These are phyloP conservation scores for Druon quercuslanigerum DNA, from an alignment of 1,140 invertebrate species.

Conservation along the genomic window DNA sequence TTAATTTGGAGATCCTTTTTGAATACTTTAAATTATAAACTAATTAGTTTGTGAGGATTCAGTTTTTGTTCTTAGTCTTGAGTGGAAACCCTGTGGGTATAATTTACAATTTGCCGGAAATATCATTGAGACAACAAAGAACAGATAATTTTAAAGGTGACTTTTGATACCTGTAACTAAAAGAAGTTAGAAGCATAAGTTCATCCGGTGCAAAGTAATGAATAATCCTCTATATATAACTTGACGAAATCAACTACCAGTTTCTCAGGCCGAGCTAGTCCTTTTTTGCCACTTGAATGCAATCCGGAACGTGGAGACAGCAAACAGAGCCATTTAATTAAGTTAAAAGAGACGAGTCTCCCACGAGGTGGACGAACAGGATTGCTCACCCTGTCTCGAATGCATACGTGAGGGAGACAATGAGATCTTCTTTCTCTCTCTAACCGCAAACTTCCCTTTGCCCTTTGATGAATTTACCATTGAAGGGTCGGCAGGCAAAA, in stretches of 20 bases:
- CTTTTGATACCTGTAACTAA: not conserved
- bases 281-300: slow-evolving; percentile 24
- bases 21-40: too few species aligned
- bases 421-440: slow-evolving; percentile 7
- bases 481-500: not conserved
- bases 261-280: slow-evolving; percentile 22
- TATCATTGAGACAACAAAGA: too few species aligned
- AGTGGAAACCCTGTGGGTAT: too few species aligned
- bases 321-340: slow-evolving; percentile 29
- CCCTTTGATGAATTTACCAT: not conserved
- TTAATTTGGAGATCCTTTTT: too few species aligned
- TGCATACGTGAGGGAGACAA: slow-evolving; percentile 19
- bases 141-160: too few species aligned
- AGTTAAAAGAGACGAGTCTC: slow-evolving; percentile 42
- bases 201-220: not conserved
- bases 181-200: slow-evolving; percentile 10
- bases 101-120: too few species aligned
- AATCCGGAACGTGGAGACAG: slow-evolving; percentile 27
- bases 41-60: too few species aligned
- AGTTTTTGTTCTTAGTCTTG: too few species aligned
- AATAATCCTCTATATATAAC: too few species aligned
- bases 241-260: slow-evolving; percentile 25
- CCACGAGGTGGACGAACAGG: slow-evolving; percentile 43
- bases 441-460: slow-evolving; percentile 24
- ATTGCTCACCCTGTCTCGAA: slow-evolving; percentile 39